Conservation (phyloP, 2,113 vertebrate genomes). For the Monarcha castaneiventris region DNA sequence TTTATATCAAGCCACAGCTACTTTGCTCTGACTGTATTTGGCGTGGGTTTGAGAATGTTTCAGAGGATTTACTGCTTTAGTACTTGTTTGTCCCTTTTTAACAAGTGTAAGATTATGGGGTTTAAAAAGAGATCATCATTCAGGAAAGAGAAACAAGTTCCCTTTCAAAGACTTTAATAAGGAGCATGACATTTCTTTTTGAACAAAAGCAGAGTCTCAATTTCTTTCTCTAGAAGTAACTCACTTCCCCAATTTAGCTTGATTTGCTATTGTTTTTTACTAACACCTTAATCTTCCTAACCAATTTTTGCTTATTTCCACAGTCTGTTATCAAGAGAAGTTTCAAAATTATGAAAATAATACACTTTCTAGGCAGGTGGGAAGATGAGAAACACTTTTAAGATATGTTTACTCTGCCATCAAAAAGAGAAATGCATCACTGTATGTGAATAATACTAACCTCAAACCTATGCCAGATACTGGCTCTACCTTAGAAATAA, state of each 20-base stretch:
- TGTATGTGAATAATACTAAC: not conserved
- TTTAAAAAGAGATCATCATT: constrained; percentile 8
- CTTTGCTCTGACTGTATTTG: not conserved
- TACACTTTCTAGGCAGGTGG: not conserved
- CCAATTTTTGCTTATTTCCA: not conserved
- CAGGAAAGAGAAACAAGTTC: not conserved
- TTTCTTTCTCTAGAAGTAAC: not conserved
- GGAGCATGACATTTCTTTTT: not conserved
- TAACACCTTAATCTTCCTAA: not conserved
- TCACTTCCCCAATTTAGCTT: not conserved
- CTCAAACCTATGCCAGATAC: not conserved
- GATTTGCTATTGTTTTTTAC: not conserved
- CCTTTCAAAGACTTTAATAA: not conserved
- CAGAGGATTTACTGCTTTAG: not conserved
- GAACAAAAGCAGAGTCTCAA: not conserved
- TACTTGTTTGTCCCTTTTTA: not conserved
- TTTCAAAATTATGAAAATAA: not conserved
- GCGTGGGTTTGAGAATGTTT: not conserved
- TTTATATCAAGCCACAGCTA: not conserved
- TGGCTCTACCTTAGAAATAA: not conserved
- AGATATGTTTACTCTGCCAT: not conserved
- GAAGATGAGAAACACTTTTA: not conserved
- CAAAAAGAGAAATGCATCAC: not conserved
- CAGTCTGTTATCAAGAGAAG: not conserved
- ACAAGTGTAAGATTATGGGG: not conserved